Conservation (phyloP, 2,797 vertebrate species). For the Ctenosaura bakeri region DNA sequence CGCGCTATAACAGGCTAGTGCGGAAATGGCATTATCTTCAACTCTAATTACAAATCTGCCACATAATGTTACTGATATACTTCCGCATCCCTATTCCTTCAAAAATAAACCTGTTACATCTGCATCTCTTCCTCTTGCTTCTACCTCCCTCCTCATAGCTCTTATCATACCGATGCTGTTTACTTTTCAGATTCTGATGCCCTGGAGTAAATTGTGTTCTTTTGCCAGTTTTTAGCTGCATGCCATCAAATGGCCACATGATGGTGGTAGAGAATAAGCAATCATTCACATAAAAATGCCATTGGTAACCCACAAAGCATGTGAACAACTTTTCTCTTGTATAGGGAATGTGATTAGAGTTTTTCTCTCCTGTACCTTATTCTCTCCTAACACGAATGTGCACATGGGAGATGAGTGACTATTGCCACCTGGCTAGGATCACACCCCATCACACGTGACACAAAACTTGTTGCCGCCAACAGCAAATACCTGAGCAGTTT, state of each 20-base stretch:
- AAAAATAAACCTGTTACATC: too few species aligned
- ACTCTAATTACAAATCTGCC: too few species aligned
- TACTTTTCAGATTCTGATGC: background rate
- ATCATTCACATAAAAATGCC: background rate
- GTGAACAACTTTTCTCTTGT: background rate
- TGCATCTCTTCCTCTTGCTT: too few species aligned
- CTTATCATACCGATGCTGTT: background rate
- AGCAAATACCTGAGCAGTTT: background rate
- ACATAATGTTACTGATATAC: too few species aligned
- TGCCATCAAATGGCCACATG: slow-evolving; percentile 58
- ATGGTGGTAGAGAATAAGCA: slow-evolving; percentile 69
- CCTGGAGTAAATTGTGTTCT: too few species aligned
- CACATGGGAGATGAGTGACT: background rate
- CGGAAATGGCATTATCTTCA: too few species aligned
- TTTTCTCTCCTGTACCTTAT: background rate
- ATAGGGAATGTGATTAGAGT: background rate
- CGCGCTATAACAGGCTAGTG: too few species aligned
- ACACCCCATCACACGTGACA: background rate
- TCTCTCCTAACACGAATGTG: background rate
- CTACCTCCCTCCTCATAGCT: too few species aligned
- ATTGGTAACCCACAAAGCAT: too few species aligned
- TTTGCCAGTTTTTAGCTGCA: background rate
- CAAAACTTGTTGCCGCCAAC: background rate
- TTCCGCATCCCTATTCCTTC: too few species aligned
- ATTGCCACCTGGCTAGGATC: background rate